A percentile compares a stretch with the other conserved stretches of the same genome.
These are phyloP conservation scores for Ranitomeya variabilis DNA, from an alignment of 2,113 vertebrate genomes.

Conservation along the genomic window DNA sequence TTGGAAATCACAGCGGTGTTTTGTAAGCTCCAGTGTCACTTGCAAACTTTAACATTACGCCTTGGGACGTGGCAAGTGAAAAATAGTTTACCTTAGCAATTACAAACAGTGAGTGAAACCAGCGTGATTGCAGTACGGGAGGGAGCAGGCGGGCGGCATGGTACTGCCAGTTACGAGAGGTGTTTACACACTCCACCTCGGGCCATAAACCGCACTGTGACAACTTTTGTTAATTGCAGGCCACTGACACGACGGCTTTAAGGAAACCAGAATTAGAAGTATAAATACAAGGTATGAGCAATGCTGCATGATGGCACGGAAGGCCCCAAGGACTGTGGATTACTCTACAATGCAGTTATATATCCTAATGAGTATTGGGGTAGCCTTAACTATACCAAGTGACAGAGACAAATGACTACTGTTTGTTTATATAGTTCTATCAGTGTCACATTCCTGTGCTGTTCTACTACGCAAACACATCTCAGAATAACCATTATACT, in stretches of 20 bases:
- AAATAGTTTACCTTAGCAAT: slow-evolving; percentile 58
- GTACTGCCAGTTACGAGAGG: slow-evolving; percentile 56
- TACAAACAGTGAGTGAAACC: slow-evolving; percentile 58
- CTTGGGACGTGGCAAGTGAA: slow-evolving; percentile 34
- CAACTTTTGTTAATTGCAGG: slow-evolving; percentile 53
- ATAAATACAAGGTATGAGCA: not conserved
- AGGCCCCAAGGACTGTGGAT: slow-evolving; percentile 27
- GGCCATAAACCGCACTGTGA: slow-evolving; percentile 50
- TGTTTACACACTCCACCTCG: slow-evolving; percentile 54
- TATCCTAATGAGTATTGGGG: not conserved
- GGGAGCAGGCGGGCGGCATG: slow-evolving; percentile 48
- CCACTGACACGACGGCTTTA: slow-evolving; percentile 54
- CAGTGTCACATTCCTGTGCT: slow-evolving; percentile 23
- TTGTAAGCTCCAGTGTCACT: slow-evolving; percentile 14
- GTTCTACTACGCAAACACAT: not conserved
- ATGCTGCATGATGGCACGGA: slow-evolving; percentile 9
- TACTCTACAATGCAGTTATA: not conserved
- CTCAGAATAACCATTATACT: not conserved
- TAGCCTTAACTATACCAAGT: not conserved
- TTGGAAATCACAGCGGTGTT: slow-evolving; percentile 36
- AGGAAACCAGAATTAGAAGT: slow-evolving; percentile 20
- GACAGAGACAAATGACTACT: slow-evolving; percentile 28
- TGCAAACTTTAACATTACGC: slow-evolving; percentile 3
- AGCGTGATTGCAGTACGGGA: slow-evolving; percentile 42
- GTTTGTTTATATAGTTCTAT: not conserved